Percentiles rank a stretch among this genome's conserved stretches.
These are phyloP conservation scores for Gavialis gangeticus DNA, from an alignment of 2,113 vertebrate genomes.

Conservation along the genomic window DNA sequence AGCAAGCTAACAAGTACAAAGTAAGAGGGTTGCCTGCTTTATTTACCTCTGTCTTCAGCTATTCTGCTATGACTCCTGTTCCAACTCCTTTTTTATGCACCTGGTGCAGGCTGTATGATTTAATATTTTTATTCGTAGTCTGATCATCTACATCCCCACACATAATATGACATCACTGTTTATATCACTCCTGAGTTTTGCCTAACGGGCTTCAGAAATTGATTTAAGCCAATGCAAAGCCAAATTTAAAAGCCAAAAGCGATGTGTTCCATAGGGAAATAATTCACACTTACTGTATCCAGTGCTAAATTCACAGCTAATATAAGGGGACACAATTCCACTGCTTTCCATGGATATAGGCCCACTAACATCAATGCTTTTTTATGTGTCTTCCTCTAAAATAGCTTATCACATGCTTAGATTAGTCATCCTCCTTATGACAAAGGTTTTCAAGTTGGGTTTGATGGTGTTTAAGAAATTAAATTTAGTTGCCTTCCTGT, in stretches of 20 bases:
- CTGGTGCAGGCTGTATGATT: neutral
- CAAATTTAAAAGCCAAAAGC: neutral
- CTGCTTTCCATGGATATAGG: neutral
- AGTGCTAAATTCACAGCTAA: slow-evolving; percentile 9
- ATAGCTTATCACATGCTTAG: neutral
- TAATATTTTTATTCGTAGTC: neutral
- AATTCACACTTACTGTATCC: neutral
- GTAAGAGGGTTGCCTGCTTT: neutral
- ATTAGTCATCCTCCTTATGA: neutral
- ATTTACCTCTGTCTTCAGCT: neutral
- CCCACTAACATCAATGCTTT: neutral
- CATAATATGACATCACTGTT: slow-evolving; percentile 12
- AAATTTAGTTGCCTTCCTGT: slow-evolving; percentile 74
- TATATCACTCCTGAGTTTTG: slow-evolving; percentile 6
- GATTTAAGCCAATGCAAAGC: neutral
- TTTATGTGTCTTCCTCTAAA: neutral
- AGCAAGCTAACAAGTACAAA: neutral
- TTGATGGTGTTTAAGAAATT: neutral
- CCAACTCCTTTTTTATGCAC: neutral
- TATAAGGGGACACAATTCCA: neutral
- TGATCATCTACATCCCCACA: neutral
- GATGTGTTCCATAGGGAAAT: neutral
- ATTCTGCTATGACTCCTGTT: neutral
- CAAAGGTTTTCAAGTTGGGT: neutral
- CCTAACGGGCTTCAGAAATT: slow-evolving; percentile 1